phyloP scores from a whole-genome alignment of 2,113 vertebrate species.

The Aegotheles bennettii region DNA sequence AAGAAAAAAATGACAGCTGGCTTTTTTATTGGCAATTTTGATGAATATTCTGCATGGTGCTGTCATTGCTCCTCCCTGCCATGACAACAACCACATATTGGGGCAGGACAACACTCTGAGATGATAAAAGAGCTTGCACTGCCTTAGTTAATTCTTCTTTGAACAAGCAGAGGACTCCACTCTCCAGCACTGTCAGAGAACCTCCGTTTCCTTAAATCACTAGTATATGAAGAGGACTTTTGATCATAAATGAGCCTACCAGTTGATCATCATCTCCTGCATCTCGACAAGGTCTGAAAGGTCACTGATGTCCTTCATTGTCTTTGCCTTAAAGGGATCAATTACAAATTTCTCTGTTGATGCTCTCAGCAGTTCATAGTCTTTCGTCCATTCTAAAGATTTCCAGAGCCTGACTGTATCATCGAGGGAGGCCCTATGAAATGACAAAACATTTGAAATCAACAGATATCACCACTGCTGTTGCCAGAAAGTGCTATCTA shows the following conservation, averaged over 20 bases:
- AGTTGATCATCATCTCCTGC: constrained; percentile 71
- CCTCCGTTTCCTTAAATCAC: neutral
- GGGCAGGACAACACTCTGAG: neutral
- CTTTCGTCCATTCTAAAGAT: constrained; percentile 70
- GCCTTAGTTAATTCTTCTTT: neutral
- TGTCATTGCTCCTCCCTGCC: neutral
- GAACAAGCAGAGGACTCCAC: neutral
- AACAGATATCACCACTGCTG: neutral
- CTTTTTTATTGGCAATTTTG: neutral
- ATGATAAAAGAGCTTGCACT: neutral
- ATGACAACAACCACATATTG: fast-evolving
- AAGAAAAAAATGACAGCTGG: neutral
- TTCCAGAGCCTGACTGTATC: constrained; percentile 85
- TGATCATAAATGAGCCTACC: constrained; percentile 62
- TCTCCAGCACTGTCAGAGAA: neutral
- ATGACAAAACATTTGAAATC: neutral
- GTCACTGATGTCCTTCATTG: constrained; percentile 81
- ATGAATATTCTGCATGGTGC: neutral
- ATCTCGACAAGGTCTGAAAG: constrained; percentile 80
- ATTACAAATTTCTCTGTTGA: constrained; percentile 84
- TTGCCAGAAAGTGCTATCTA: neutral
- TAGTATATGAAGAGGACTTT: neutral
- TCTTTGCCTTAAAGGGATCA: constrained; percentile 84
- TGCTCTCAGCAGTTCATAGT: constrained; percentile 64
- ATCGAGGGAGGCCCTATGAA: constrained; percentile 81